phyloP scores from a whole-genome alignment of 2,113 vertebrate species.

The Eurypyga helias region DNA sequence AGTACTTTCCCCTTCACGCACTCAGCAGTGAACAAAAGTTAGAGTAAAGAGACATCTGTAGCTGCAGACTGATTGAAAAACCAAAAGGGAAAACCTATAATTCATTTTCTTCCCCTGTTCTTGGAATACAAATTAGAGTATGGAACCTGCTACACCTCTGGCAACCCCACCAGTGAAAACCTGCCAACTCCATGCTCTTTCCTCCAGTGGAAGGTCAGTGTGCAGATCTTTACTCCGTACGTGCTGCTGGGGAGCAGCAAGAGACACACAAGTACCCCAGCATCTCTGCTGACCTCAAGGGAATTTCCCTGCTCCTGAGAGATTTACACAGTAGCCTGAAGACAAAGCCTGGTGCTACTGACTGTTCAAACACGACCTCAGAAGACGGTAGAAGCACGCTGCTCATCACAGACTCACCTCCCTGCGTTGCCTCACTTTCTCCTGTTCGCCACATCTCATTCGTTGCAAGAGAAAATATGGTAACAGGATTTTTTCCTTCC shows the following conservation, averaged over 20 bases:
- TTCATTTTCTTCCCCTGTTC: background rate
- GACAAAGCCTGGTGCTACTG: background rate
- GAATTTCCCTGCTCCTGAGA: background rate
- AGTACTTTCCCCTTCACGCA: background rate
- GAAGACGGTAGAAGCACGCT: accelerated
- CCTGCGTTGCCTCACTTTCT: slow-evolving; percentile 76
- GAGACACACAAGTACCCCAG: background rate
- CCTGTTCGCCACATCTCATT: slow-evolving; percentile 96
- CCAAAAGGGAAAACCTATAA: background rate
- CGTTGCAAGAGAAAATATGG: slow-evolving; percentile 96
- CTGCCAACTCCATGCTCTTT: no score
- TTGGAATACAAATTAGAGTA: background rate
- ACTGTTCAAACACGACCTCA: accelerated
- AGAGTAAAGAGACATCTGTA: background rate
- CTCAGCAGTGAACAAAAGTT: background rate
- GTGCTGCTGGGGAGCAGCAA: background rate
- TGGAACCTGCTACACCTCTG: background rate
- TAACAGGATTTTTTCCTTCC: slow-evolving; percentile 93
- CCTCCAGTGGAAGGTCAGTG: background rate
- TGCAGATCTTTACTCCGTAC: background rate
- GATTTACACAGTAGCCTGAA: background rate
- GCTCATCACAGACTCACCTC: slow-evolving; percentile 67
- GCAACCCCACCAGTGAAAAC: background rate
- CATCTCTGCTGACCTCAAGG: background rate
- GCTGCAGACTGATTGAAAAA: background rate